phyloP scores from a whole-genome alignment of 2,888 invertebrate species.

The Colostygia pectinataria region DNA sequence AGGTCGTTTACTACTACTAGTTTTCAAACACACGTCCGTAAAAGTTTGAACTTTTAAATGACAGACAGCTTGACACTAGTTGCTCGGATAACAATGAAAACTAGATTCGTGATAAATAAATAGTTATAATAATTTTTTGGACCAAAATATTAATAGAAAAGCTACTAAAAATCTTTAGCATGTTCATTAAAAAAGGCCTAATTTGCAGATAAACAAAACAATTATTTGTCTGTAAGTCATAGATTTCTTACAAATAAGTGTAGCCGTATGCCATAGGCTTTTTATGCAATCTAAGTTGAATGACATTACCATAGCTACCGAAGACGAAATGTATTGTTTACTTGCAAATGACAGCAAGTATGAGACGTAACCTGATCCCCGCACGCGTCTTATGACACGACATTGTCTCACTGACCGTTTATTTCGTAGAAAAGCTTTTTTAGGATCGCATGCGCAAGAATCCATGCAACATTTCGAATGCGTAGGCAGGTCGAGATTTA shows the following conservation, averaged over 20 bases:
- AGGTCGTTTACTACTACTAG: conserved; percentile 11
- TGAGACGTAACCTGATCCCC: conserved; percentile 44
- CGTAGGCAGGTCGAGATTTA: conserved; percentile 59
- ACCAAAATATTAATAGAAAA: no score
- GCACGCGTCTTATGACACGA: conserved; percentile 51
- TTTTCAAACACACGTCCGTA: no score
- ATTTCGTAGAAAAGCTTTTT: conserved; percentile 59
- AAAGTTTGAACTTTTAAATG: no score
- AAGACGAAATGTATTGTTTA: conserved; percentile 23
- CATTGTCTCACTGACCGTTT: conserved; percentile 49
- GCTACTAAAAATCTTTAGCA: no score
- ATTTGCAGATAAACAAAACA: no score
- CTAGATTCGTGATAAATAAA: no score
- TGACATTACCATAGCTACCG: conserved; percentile 34
- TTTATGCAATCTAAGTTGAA: conserved; percentile 34
- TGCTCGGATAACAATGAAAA: no score
- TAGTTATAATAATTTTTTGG: no score
- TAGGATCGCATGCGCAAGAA: conserved; percentile 52
- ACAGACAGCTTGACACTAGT: no score
- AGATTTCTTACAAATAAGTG: no score
- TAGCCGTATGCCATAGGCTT: not conserved
- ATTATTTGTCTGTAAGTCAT: no score
- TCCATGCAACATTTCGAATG: conserved; percentile 48
- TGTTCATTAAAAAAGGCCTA: no score
- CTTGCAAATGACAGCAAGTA: conserved; percentile 27